Evolutionary conservation across 2,797 vertebrate genomes (phyloP).

Genomic region (Crenuchus spilurus): DNA sequence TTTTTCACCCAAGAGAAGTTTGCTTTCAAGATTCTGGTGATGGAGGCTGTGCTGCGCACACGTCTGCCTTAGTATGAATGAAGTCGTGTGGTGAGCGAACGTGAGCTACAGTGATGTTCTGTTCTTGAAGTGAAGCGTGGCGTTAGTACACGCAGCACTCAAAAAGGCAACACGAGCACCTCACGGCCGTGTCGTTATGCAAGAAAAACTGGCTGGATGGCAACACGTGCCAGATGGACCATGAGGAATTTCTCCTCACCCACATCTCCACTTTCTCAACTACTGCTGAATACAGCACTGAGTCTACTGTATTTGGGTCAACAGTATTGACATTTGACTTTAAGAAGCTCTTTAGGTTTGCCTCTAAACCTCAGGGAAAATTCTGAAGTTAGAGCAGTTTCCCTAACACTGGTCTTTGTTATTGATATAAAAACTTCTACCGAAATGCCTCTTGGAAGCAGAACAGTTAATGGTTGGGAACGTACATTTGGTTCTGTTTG

Average conservation of each 20-base stretch:
- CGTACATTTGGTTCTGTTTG: not conserved
- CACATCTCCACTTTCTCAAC: constrained; percentile 9
- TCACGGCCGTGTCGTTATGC: constrained; percentile 42
- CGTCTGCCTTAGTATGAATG: constrained; percentile 10
- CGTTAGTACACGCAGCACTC: constrained; percentile 35
- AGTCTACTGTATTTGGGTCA: not conserved
- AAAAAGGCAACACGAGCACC: constrained; percentile 9
- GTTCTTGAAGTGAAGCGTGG: constrained; percentile 12
- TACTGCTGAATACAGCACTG: not conserved
- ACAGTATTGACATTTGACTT: not conserved
- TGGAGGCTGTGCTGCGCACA: not conserved
- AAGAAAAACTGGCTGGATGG: constrained; percentile 72
- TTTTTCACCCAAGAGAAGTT: not conserved
- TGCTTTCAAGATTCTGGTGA: not conserved
- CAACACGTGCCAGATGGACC: constrained; percentile 60
- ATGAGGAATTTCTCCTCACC: constrained; percentile 56
- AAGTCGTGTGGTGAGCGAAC: constrained; percentile 1
- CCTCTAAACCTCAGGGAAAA: not conserved
- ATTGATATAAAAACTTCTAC: not conserved
- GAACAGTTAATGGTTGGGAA: not conserved
- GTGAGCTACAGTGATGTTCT: not conserved
- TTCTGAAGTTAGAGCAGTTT: too few relatives aligned
- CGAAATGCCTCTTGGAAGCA: not conserved
- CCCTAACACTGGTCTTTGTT: not conserved
- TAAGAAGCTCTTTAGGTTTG: not conserved